Conservation (phyloP, 2,797 vertebrate genomes). For the Saxicola maurus region DNA sequence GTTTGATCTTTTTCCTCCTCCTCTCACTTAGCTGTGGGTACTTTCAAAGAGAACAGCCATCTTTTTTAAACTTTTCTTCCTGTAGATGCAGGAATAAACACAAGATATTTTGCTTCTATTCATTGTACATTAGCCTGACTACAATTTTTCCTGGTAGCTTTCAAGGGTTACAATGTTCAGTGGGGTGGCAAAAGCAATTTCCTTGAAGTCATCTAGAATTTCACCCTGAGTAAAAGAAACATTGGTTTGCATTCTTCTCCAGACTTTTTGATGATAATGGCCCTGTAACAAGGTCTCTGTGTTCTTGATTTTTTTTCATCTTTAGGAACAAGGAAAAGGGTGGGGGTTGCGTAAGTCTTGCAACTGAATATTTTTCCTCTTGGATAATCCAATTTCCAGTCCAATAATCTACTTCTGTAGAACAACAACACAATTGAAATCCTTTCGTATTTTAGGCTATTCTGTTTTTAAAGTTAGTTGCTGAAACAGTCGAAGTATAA, state of each 20-base stretch:
- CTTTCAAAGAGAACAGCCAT: neutral
- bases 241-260: neutral
- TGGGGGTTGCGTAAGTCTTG: neutral
- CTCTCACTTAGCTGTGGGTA: neutral
- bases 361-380: neutral
- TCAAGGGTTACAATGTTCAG: neutral
- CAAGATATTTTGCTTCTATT: neutral
- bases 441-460: neutral
- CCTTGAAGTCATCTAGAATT: neutral
- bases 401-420: neutral
- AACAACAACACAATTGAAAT: neutral
- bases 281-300: neutral
- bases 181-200: neutral
- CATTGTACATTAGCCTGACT: neutral
- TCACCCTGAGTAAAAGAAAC: neutral
- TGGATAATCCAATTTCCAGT: neutral
- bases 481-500: neutral
- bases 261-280: neutral
- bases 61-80: neutral
- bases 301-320: neutral
- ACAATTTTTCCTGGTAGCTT: neutral
- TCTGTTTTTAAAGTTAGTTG: constrained; percentile 11
- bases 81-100: neutral
- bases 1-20: neutral
- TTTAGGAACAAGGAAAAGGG: neutral